Percentiles rank a stretch among this genome's conserved stretches.
phyloP scores from a whole-genome alignment of 2,113 vertebrate genomes.

The Prochilodus magdalenae region DNA sequence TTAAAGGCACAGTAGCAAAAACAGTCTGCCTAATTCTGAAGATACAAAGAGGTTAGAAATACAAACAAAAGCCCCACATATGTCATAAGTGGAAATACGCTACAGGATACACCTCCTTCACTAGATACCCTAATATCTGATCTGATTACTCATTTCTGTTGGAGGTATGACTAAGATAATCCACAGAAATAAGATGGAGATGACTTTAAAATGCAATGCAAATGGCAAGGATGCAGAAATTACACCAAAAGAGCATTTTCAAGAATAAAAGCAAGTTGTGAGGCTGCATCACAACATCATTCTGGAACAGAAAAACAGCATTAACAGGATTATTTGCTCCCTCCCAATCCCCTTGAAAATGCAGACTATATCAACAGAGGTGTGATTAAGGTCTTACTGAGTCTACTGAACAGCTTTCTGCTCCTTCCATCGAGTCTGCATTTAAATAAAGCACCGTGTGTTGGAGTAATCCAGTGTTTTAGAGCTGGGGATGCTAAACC shows the following conservation, averaged over 20 bases:
- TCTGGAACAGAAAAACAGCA: conserved; percentile 1
- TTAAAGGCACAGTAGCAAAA: too few relatives aligned
- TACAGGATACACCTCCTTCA: too few relatives aligned
- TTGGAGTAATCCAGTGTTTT: conserved; percentile 1
- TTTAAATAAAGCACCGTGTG: conserved; percentile 17
- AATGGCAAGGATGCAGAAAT: not conserved
- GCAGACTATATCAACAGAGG: conserved; percentile 18
- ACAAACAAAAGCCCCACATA: too few relatives aligned
- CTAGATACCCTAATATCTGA: too few relatives aligned
- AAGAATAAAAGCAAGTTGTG: not conserved
- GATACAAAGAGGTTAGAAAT: too few relatives aligned
- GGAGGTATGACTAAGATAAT: not conserved
- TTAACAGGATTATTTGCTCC: conserved; percentile 16
- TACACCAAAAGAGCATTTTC: not conserved
- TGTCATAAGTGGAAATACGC: too few relatives aligned
- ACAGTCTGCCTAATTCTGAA: too few relatives aligned
- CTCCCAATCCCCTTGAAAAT: conserved; percentile 20
- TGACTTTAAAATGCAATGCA: not conserved
- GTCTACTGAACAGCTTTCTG: conserved; percentile 27
- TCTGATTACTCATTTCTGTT: too few relatives aligned
- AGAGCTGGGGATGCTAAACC: not conserved
- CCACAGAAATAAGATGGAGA: not conserved
- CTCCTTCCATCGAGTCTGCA: conserved; percentile 2
- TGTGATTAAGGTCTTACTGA: conserved; percentile 18
- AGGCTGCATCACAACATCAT: not conserved